Percentiles rank a stretch among this genome's conserved stretches.
Conservation (phyloP, 2,113 vertebrate genomes). For the Lycaon pictus region DNA sequence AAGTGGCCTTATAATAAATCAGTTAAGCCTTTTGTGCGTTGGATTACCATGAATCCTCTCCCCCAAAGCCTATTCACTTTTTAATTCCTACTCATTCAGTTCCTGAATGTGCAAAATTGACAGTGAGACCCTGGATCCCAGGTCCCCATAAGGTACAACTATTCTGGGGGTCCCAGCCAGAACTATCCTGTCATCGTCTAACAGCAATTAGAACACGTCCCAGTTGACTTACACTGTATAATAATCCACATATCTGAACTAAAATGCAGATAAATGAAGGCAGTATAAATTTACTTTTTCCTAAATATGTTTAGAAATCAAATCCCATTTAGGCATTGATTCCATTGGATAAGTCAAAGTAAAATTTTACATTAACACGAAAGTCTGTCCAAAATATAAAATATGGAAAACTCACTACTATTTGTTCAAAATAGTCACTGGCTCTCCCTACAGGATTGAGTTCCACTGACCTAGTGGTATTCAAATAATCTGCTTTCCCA, state of each 20-base stretch:
- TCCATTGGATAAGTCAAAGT: background rate
- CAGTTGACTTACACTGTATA: background rate
- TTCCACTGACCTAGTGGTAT: background rate
- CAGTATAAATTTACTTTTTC: background rate
- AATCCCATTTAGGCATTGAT: background rate
- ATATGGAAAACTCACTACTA: slow-evolving; percentile 12
- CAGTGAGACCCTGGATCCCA: background rate
- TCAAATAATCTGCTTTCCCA: background rate
- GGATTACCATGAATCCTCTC: background rate
- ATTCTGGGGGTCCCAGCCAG: background rate
- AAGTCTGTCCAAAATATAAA: slow-evolving; percentile 10
- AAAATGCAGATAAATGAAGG: background rate
- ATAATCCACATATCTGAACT: background rate
- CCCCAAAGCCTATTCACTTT: background rate
- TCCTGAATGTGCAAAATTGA: background rate
- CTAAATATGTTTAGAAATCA: background rate
- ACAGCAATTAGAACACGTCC: background rate
- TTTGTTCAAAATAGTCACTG: background rate
- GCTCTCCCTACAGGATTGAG: background rate
- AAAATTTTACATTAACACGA: slow-evolving; percentile 29
- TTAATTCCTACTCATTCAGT: background rate
- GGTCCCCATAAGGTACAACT: background rate
- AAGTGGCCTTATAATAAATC: background rate
- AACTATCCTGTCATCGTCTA: background rate
- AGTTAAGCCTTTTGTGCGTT: background rate